These are phyloP conservation scores for Ara ararauna DNA, from an alignment of 2,797 vertebrate species.

Conservation along the genomic window DNA sequence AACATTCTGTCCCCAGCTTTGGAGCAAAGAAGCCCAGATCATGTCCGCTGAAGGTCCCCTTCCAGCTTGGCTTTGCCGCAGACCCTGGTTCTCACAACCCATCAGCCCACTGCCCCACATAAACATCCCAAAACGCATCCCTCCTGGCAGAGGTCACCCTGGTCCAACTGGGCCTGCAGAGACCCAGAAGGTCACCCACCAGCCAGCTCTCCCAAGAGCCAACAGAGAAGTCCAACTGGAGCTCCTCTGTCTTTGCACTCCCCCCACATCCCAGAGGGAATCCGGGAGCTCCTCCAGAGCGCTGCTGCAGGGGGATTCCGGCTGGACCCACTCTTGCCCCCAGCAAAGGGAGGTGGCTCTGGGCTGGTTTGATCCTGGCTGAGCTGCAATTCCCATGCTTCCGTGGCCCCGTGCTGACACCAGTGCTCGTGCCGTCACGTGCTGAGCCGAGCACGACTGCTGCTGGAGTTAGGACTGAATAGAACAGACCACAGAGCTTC, in stretches of 20 bases:
- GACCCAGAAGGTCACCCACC: background rate
- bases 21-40: background rate
- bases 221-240: rapidly evolving
- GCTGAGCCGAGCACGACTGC: rapidly evolving
- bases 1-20: background rate
- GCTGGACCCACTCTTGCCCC: background rate
- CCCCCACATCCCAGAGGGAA: background rate
- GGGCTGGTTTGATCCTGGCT: background rate
- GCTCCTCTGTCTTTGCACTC: background rate
- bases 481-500: constrained; percentile 19
- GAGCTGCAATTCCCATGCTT: background rate
- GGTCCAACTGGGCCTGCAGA: background rate
- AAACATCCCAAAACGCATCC: background rate
- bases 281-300: rapidly evolving
- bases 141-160: background rate
- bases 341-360: background rate
- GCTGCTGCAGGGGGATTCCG: background rate
- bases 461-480: background rate
- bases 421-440: background rate
- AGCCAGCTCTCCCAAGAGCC: background rate
- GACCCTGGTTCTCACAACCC: background rate
- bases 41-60: background rate
- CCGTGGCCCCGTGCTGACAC: background rate
- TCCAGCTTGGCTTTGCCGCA: background rate
- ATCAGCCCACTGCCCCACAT: background rate